phyloP scores from a whole-genome alignment of 2,888 invertebrate genomes.

The Pyrrhosoma nymphula region DNA sequence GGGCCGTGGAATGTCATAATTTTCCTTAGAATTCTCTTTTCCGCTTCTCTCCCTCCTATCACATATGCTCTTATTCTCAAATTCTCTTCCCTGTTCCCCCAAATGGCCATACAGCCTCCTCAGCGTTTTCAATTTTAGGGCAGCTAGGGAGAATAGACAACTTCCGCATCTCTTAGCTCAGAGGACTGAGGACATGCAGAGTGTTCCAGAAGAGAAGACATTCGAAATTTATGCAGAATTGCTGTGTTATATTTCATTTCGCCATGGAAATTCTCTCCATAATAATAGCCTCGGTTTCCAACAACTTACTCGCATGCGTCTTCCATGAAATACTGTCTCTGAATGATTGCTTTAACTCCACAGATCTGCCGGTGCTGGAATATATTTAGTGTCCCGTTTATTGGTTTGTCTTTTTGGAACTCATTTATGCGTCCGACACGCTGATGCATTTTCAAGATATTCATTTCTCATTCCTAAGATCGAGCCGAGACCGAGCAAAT shows the following conservation, averaged over 20 bases:
- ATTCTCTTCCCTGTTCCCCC: not conserved
- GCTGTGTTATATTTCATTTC: not conserved
- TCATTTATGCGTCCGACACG: too few species aligned
- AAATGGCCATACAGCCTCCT: too few species aligned
- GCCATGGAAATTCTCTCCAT: not conserved
- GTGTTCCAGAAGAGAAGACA: not conserved
- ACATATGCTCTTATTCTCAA: not conserved
- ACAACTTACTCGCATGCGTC: not conserved
- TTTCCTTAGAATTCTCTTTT: not conserved
- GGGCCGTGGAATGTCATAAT: not conserved
- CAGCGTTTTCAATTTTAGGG: not conserved
- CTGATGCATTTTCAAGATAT: too few species aligned
- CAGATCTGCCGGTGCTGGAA: too few species aligned
- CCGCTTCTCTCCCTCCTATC: not conserved
- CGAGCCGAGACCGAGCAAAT: too few species aligned
- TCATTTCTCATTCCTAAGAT: too few species aligned
- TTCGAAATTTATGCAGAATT: not conserved
- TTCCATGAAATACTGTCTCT: not conserved
- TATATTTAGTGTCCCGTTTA: too few species aligned
- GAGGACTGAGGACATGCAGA: not conserved
- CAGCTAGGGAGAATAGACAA: not conserved
- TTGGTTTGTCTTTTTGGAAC: too few species aligned
- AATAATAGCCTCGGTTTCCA: not conserved
- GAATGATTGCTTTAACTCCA: not conserved
- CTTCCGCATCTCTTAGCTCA: not conserved